Percentiles rank a stretch among this genome's conserved stretches.
These are phyloP conservation scores for Bicyclus anynana DNA, from an alignment of 1,140 invertebrate genomes.

Conservation along the genomic window DNA sequence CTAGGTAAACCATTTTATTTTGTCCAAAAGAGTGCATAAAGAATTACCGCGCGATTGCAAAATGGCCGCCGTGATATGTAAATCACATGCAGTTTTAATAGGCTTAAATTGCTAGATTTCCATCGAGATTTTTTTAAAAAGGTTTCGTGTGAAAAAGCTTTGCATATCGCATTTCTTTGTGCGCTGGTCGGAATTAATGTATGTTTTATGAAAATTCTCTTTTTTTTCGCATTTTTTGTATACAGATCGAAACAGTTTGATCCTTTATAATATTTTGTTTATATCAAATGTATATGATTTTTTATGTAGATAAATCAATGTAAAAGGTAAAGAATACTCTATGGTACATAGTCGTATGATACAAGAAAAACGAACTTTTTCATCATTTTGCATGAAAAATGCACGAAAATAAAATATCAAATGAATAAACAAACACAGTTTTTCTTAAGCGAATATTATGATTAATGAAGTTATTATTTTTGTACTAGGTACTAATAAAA, in stretches of 20 bases:
- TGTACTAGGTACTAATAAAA: no score
- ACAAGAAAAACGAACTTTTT: no score
- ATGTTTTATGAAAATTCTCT: constrained; percentile 1
- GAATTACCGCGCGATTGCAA: background rate
- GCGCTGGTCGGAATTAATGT: background rate
- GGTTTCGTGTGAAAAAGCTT: constrained; percentile 18
- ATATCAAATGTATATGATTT: no score
- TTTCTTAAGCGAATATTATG: no score
- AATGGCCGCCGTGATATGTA: constrained; percentile 15
- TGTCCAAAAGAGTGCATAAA: constrained; percentile 1
- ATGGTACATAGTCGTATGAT: no score
- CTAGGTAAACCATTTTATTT: background rate
- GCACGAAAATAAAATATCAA: no score
- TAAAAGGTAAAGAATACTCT: no score
- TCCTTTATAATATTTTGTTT: no score
- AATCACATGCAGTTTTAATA: constrained; percentile 20
- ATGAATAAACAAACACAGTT: no score
- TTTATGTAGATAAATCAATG: no score
- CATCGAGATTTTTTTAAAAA: constrained; percentile 7
- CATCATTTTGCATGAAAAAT: no score
- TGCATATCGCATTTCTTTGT: constrained; percentile 7
- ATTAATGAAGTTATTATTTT: no score
- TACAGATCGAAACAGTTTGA: background rate
- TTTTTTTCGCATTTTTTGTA: background rate
- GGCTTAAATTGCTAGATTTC: constrained; percentile 20